Evolutionary conservation across 1,140 invertebrate genomes (phyloP), one percentile per base, ranked within the genome.

Genomic region (Ceratosolen fusciceps): DNA sequence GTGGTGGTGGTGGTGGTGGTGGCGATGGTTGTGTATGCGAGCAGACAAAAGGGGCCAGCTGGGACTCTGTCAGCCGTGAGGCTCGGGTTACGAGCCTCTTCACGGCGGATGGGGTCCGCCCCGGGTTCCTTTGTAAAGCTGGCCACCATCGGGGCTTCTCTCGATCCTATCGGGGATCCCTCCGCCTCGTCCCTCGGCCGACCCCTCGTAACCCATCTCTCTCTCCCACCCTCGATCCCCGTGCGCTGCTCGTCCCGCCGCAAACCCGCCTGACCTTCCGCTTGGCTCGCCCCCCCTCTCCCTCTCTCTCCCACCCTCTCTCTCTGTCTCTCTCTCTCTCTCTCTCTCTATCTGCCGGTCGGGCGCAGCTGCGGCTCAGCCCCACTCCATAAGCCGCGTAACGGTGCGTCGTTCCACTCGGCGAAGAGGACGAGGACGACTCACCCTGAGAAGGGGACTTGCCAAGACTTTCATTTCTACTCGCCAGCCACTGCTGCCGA

Each of bases 241-340:
- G n/a, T n/a, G n/a, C n/a, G 8, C 43, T 47, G 7, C 43, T 47
- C 43, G 16, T 47, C 43, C 43, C 43, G 7, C 43, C 43, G 8
- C 43, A 47, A 7, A 7, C 43, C 16, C 8, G 7, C 43, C 8
- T 47, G 43, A 7, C 7, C 7, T 16, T 47, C 43, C 43, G 43
- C 8, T 16, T 16, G 43, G 7, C 43, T 47, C 43, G 16, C 16
- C 16, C 43, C 43, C 7, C 43, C 43, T 16, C 8, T 9, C 8
- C 43, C 43, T 9, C 43, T 16, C 8, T 47, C 43, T 9, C 43
- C 43, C 43, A 16, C 43, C 43, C 7, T 9, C 43, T 16, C 43
- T 9, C n/a, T 43, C 39, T 16, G 49, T 19, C 49, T 2, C 84
- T 80, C 80, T 81, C 82, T 82, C 83, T 82, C 86, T 82, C 84